Base-by-base conservation (phyloP, 2,797 vertebrate genomes). In the Dipus sagitta region DNA sequence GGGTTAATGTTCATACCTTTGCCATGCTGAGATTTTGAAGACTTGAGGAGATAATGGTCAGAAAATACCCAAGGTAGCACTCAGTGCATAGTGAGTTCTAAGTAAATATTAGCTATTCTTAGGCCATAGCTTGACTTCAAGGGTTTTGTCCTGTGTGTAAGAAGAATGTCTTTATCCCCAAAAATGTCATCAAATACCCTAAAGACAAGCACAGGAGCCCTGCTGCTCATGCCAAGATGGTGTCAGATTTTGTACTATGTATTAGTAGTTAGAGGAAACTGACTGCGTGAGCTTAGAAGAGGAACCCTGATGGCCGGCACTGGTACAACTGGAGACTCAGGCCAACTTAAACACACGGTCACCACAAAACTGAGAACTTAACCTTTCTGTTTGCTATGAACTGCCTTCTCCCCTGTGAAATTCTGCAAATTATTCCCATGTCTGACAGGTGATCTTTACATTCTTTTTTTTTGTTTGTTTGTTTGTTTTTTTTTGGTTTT, bases 381-480 rank as follows among this genome's bases (percentile, higher is more conserved):
- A 0, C 32, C 83, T 71, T 7, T 38, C 24, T 42, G 65, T 8
- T n/a, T 71, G 7, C 58, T 32, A 13, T 72, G 67, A 71, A 89
- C 62, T 68, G 18, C 30, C 12, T 38, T 30, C 58, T 18, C 23
- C 21, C 24, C 4, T 9, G 6, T 2, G 54, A 79, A 81, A 21
- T 84, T 90, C 80, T 85, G 26, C 58, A 91, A 71, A 6, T 67
- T 71, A 96, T 72, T 92, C 38, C 70, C 85, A 3, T 86, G 34
- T 92, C 82, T 93, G 83, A 88, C n/a, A 88, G 72, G 88, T 89
- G 60, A 77, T 72, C 42, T 92, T 90, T 81, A 23, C 79, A 92
- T 95, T 87, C 95, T 89, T 93, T n/a, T n/a, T n/a, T n/a, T n/a
- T n/a, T n/a, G n/a, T n/a, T n/a, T n/a, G n/a, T n/a, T n/a, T n/a